phyloP scores from a whole-genome alignment of 37 sponge, comb jelly and placozoan genomes.

The Eunapius fragilis region DNA sequence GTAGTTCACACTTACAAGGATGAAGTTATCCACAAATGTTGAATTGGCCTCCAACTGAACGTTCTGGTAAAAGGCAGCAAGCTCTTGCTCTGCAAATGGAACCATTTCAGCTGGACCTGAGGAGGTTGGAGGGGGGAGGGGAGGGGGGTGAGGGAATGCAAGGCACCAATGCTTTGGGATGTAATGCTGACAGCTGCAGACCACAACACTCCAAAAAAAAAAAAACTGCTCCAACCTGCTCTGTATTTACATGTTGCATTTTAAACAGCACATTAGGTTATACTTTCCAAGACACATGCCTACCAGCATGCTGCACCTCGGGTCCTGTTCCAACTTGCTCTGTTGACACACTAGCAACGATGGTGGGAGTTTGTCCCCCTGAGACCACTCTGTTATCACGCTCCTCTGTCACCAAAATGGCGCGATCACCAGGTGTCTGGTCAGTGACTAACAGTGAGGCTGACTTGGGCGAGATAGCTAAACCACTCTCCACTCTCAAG shows the following conservation, averaged over 20 bases:
- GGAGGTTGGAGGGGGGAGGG: constrained; percentile 5
- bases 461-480: too few species aligned
- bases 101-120: constrained; percentile 3
- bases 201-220: not conserved
- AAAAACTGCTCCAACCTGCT: too few species aligned
- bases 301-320: not conserved
- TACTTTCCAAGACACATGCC: too few species aligned
- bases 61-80: constrained; percentile 76
- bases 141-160: too few species aligned
- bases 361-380: not conserved
- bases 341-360: not conserved
- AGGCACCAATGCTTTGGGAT: not conserved
- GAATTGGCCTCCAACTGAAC: constrained; percentile 76
- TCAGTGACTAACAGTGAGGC: too few species aligned
- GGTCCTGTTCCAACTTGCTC: not conserved
- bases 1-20: constrained; percentile 34
- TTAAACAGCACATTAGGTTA: too few species aligned
- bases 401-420: not conserved
- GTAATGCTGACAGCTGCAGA: not conserved
- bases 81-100: constrained; percentile 84
- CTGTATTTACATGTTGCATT: too few species aligned
- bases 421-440: not conserved
- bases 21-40: constrained; percentile 79
- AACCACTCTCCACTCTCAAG: too few species aligned
- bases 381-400: too few species aligned